phyloP scores from a whole-genome alignment of 53 echinoderm and acorn worm genomes.

The Hippasteria phrygiana region DNA sequence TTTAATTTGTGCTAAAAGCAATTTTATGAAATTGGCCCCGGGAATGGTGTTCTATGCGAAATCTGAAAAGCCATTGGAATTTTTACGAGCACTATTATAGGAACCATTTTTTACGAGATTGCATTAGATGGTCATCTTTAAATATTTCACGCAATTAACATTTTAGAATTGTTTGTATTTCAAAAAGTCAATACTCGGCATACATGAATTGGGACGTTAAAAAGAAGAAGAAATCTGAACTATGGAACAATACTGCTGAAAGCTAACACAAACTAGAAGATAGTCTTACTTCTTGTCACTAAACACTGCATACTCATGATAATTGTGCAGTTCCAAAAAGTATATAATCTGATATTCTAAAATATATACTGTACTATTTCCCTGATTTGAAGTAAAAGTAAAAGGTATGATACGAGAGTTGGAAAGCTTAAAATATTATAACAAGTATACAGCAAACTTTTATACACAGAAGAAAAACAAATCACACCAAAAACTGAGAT shows the following conservation, averaged over 20 bases:
- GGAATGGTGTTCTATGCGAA: no score
- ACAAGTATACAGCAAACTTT: constrained; percentile 4
- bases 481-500: background rate
- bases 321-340: constrained; percentile 8
- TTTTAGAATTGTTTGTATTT: background rate
- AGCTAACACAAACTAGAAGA: background rate
- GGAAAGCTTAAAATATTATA: background rate
- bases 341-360: constrained; percentile 3
- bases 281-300: background rate
- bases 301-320: background rate
- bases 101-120: background rate
- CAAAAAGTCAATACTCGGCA: background rate
- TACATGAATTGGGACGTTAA: background rate
- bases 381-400: background rate
- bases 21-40: no score
- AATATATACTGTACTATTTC: constrained; percentile 21
- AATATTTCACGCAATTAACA: background rate
- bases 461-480: background rate
- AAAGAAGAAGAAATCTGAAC: background rate
- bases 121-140: background rate
- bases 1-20: no score
- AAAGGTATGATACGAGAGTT: background rate
- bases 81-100: no score
- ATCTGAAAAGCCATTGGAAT: no score
- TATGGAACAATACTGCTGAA: no score